Evolutionary conservation across 2,888 invertebrate species (phyloP), one percentile per base, ranked within the genome.

Genomic region (Caenorhabditis uteleia): DNA sequence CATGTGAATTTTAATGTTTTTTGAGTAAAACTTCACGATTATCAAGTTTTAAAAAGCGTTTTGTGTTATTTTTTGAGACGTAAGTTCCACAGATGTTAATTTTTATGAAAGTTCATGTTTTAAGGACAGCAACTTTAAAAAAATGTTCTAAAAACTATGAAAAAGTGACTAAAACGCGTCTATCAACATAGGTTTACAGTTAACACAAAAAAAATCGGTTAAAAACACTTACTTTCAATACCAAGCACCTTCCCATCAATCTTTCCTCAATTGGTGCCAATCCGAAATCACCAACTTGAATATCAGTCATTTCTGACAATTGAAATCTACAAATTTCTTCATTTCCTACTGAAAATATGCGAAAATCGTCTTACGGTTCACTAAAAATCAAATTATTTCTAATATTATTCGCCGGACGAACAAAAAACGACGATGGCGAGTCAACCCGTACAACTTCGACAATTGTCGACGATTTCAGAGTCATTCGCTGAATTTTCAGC

Each of bases 361-460:
- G 18, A n/a, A 6, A 2, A 14, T 31, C 2, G 4, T 20, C 60
- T 39, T 18, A 68, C 66, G 68, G 68, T 43, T 75, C 74, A n/a
- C 18, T 44, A 20, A 66, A 38, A 8, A 59, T 29, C 1, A 72
- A 51, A 25, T 56, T 14, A 33, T 68, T 49, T 0, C 58, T 33
- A 34, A 70, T 62, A 43, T 75, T 66, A 50, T 70, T 62, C 14
- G 36, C 38, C 2, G 68, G 60, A 5, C 72, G 60, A n/a, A 67
- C 61, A 39, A 66, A 75, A 14, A 75, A 38, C 1, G 60, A 55
- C 1, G 49, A 53, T 2, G 67, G 70, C 6, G 49, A 43, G 18
- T 59, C 50, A 3, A 49, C 21, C 8, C 54, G 45, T 16, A 64
- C 18, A 14, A 64, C 10, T 23, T 64, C 58, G 1, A 64, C 50